These are phyloP conservation scores for Laspeyria flexula DNA, from an alignment of 2,888 invertebrate species.

Conservation along the genomic window DNA sequence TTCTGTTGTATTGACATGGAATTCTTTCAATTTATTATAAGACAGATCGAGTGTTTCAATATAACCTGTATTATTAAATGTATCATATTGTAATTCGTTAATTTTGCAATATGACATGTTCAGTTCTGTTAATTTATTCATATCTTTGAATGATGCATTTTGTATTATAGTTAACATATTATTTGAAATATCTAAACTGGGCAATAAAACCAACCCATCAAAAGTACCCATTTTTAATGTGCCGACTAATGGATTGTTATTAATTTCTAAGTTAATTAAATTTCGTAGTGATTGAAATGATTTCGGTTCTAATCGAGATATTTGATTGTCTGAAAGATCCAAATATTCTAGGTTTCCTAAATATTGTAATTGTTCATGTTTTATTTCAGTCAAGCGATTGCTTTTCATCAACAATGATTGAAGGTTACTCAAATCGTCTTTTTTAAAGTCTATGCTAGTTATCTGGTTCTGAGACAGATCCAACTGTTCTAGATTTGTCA, in stretches of 20 bases:
- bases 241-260: slow-evolving; percentile 60
- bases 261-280: slow-evolving; percentile 59
- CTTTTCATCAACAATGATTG: slow-evolving; percentile 50
- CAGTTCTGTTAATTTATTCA: slow-evolving; percentile 57
- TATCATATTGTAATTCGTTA: slow-evolving; percentile 58
- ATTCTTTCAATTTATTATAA: slow-evolving; percentile 54
- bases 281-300: slow-evolving; percentile 56
- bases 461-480: slow-evolving; percentile 68
- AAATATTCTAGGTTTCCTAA: slow-evolving; percentile 55
- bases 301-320: slow-evolving; percentile 52
- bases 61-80: slow-evolving; percentile 55
- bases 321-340: slow-evolving; percentile 68
- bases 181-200: slow-evolving; percentile 62
- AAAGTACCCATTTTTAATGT: slow-evolving; percentile 57
- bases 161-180: slow-evolving; percentile 51
- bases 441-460: slow-evolving; percentile 55
- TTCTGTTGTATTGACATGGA: slow-evolving; percentile 59
- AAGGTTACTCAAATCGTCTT: slow-evolving; percentile 55
- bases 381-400: slow-evolving; percentile 57
- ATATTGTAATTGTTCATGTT: slow-evolving; percentile 49
- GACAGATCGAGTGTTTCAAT: slow-evolving; percentile 67
- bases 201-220: slow-evolving; percentile 59
- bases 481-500: slow-evolving; percentile 49
- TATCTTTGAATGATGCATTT: slow-evolving; percentile 65
- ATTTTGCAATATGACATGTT: slow-evolving; percentile 64